Evolutionary conservation across 1,140 invertebrate species (phyloP), one percentile per base, ranked within the genome.

Genomic region (Megalopta genalis): DNA sequence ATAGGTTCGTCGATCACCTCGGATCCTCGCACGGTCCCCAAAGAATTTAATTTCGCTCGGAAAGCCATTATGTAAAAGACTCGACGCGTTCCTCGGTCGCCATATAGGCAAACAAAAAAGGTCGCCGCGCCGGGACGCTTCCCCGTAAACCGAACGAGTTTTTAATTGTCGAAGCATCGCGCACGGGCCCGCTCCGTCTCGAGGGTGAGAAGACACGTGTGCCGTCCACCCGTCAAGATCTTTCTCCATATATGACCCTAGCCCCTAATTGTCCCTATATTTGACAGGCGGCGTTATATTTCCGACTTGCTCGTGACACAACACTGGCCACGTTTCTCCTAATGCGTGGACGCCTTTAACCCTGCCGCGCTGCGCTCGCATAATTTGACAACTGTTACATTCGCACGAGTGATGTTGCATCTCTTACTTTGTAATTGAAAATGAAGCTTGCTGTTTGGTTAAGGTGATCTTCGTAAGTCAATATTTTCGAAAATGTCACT

Each of bases 231-330:
- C 42, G 68, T 69, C 52, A 84, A 81, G 60, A 85, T 74, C 59
- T 75, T 75, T 77, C 63, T 54, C 37, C 64, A 4, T 32, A 32
- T 32, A 32, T 72, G 65, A 54, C 73, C 54, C 60, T 52, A 60
- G 49, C 16, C 63, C 49, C 60, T 85, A 85, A 85, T 82, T 75
- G 64, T 85, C 39, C 75, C 49, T 54, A 66, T 84, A 83, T 84
- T 77, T n/a, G 42, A 85, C 70, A 59, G 25, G 25, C 65, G 52
- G 77, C 77, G 68, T 85, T 86, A 75, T 78, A 74, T 78, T 57
- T 25, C 57, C 25, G 67, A 82, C 62, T 70, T 82, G 74, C 7
- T 27, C 62, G 18, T 27, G 42, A 37, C 32, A 18, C 23, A 63
- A n/a, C 32, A 46, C 23, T 12, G 27, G 25, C 60, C 39, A 54